Evolutionary conservation across 2,113 vertebrate genomes (phyloP).

Genomic region (Pangasianodon hypophthalmus): DNA sequence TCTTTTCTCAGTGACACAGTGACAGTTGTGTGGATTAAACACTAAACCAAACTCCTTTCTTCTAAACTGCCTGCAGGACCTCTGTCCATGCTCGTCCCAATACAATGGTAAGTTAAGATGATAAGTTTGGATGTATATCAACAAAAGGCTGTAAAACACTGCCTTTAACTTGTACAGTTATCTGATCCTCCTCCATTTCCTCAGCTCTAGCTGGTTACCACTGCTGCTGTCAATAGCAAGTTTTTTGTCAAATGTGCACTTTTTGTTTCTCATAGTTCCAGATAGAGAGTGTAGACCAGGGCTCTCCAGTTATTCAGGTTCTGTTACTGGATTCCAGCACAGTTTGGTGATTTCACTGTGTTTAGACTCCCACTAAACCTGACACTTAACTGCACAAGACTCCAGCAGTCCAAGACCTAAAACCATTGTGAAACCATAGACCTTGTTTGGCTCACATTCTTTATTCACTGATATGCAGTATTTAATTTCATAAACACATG

Average conservation of each 20-base stretch:
- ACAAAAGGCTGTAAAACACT: neutral
- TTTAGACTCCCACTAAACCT: neutral
- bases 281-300: neutral
- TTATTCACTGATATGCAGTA: neutral
- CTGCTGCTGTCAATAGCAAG: neutral
- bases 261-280: neutral
- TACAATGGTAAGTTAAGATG: conserved; percentile 40
- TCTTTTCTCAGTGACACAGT: neutral
- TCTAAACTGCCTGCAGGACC: neutral
- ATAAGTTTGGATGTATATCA: neutral
- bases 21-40: neutral
- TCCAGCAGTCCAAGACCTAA: neutral
- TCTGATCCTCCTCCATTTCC: neutral
- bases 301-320: neutral
- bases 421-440: neutral
- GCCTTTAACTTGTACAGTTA: neutral
- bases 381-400: neutral
- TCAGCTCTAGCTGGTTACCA: neutral
- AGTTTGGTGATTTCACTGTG: neutral
- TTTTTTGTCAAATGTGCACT: neutral
- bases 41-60: neutral
- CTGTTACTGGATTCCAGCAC: neutral
- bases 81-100: neutral
- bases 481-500: no score
- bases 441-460: neutral